Evolutionary conservation across 2,797 vertebrate species (phyloP).

Genomic region (Pseudomugil gertrudae): DNA sequence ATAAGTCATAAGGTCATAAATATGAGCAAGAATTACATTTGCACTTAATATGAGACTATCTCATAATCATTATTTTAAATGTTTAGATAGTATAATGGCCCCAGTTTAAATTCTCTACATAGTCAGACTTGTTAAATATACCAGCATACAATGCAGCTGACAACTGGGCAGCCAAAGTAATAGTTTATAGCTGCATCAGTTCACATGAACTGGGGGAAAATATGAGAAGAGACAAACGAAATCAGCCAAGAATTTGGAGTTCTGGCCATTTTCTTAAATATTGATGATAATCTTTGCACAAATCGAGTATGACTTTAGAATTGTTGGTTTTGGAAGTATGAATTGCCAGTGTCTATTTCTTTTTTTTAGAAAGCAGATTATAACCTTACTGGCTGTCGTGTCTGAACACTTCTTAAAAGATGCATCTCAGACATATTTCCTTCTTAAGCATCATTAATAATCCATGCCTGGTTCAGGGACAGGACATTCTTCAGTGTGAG

Average conservation of each 20-base stretch:
- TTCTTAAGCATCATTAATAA: constrained; percentile 6
- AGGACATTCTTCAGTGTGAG: constrained; percentile 12
- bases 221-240: constrained; percentile 48
- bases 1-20: constrained; percentile 24
- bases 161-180: constrained; percentile 38
- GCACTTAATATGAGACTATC: neutral
- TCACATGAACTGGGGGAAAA: constrained; percentile 20
- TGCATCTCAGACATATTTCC: constrained; percentile 13
- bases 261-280: constrained; percentile 52
- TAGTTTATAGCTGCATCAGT: constrained; percentile 38
- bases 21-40: neutral
- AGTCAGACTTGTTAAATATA: constrained; percentile 12
- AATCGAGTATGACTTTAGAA: constrained; percentile 15
- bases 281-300: constrained; percentile 11
- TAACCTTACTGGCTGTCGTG: neutral
- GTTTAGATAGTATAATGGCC: neutral
- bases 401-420: constrained; percentile 20
- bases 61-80: constrained; percentile 1
- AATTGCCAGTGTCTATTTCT: neutral
- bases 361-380: constrained; percentile 11
- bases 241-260: constrained; percentile 39
- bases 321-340: constrained; percentile 33
- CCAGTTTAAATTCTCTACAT: constrained; percentile 16
- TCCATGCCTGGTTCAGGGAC: constrained; percentile 1
- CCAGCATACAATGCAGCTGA: constrained; percentile 20